Percentiles rank a stretch among this genome's conserved stretches.
Evolutionary conservation across 1,140 invertebrate genomes (phyloP).

Genomic region (Ceratina australensis): DNA sequence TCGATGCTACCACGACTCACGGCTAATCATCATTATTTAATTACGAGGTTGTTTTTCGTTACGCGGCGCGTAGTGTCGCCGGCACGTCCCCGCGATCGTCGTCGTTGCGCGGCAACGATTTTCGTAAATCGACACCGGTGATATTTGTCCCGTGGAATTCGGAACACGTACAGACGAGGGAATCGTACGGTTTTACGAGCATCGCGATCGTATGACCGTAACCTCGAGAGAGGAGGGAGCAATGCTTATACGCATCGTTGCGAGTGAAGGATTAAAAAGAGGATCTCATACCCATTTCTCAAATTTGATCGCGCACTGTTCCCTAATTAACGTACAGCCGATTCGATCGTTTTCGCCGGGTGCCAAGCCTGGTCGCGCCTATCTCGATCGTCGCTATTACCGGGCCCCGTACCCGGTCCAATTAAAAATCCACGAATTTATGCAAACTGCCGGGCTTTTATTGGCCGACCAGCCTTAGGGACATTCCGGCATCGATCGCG

Average conservation of each 20-base stretch:
- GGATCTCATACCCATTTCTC: constrained; percentile 8
- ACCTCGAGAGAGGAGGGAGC: background rate
- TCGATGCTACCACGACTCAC: constrained; percentile 61
- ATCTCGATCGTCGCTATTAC: constrained; percentile 52
- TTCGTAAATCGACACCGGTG: constrained; percentile 28
- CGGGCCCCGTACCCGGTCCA: constrained; percentile 49
- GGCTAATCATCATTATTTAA: constrained; percentile 74
- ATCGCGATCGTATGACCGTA: background rate
- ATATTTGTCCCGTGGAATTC: constrained; percentile 4
- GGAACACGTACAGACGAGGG: background rate
- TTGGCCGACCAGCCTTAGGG: constrained; percentile 16
- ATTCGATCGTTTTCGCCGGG: constrained; percentile 41
- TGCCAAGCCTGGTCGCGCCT: constrained; percentile 42
- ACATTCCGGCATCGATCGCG: constrained; percentile 54
- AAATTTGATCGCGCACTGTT: constrained; percentile 44
- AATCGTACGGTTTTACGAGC: background rate
- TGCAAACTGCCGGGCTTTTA: constrained; percentile 59
- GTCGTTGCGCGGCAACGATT: constrained; percentile 9
- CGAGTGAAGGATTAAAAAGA: too few species aligned
- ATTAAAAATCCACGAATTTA: constrained; percentile 65
- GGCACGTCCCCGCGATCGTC: constrained; percentile 25
- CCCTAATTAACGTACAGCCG: constrained; percentile 52
- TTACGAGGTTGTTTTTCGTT: constrained; percentile 67
- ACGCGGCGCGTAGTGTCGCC: constrained; percentile 14
- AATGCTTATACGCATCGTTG: background rate